A percentile compares a stretch with the other conserved stretches of the same genome.
Conservation (phyloP, 2,797 vertebrate species). For the Lagocephalus sceleratus region DNA sequence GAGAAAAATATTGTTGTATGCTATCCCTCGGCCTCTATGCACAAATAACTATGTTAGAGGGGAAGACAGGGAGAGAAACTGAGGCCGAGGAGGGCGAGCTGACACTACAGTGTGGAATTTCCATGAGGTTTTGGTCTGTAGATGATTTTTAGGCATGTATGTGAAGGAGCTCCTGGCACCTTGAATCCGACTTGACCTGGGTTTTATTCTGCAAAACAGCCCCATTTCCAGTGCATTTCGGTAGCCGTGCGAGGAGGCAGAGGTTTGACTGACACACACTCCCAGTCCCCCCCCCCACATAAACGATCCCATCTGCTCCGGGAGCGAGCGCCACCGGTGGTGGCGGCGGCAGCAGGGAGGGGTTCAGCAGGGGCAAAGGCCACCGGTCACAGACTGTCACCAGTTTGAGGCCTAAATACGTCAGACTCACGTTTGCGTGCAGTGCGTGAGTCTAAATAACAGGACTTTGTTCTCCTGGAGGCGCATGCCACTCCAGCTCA, state of each 20-base stretch:
- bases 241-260: conserved; percentile 6
- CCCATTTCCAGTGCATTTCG: conserved; percentile 36
- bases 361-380: conserved; percentile 54
- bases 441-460: conserved; percentile 20
- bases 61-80: conserved; percentile 4
- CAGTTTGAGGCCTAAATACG: conserved; percentile 53
- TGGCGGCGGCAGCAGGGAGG: neutral
- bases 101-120: conserved; percentile 19
- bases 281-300: conserved; percentile 23
- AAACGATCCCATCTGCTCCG: conserved; percentile 60
- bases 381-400: conserved; percentile 73
- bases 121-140: conserved; percentile 5
- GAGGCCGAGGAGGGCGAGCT: no score
- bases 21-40: neutral
- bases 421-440: conserved; percentile 34
- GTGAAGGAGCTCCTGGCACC: conserved; percentile 9
- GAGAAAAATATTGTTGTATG: neutral
- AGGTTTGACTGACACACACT: conserved; percentile 40
- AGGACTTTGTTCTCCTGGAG: conserved; percentile 4
- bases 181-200: conserved; percentile 22
- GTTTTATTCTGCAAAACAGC: neutral
- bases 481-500: neutral
- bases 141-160: neutral
- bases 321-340: conserved; percentile 47
- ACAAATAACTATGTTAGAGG: conserved; percentile 5